These are phyloP conservation scores for Noctilio leporinus DNA, from an alignment of 2,113 vertebrate genomes.

Conservation along the genomic window DNA sequence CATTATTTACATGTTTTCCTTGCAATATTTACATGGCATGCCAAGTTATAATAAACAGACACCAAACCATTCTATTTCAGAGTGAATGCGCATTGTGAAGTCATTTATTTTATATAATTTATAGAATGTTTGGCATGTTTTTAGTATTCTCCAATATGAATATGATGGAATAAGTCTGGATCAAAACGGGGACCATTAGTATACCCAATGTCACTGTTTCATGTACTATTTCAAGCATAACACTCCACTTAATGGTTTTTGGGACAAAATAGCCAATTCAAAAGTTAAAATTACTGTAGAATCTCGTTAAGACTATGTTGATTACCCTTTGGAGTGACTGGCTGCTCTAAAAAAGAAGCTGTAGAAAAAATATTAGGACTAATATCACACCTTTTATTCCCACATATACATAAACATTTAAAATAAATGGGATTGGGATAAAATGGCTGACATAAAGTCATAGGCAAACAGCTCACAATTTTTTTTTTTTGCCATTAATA, in stretches of 20 bases:
- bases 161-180: not conserved
- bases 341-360: not conserved
- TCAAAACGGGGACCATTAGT: not conserved
- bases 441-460: not conserved
- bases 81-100: not conserved
- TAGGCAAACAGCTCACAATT: not conserved
- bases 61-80: not conserved
- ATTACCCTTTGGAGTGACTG: not conserved
- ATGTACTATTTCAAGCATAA: not conserved
- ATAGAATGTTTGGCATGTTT: not conserved
- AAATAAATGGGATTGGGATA: not conserved
- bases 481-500: not conserved
- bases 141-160: not conserved
- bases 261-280: not conserved
- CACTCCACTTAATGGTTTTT: not conserved
- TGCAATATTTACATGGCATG: not conserved
- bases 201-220: not conserved
- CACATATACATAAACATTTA: not conserved
- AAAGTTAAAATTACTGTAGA: not conserved
- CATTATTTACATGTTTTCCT: not conserved
- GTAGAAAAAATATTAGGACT: not conserved
- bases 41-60: not conserved
- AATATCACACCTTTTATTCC: not conserved
- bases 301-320: not conserved
- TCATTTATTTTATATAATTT: not conserved